These are phyloP conservation scores for Paracanthobrama guichenoti DNA, from an alignment of 2,113 vertebrate genomes.

Conservation along the genomic window DNA sequence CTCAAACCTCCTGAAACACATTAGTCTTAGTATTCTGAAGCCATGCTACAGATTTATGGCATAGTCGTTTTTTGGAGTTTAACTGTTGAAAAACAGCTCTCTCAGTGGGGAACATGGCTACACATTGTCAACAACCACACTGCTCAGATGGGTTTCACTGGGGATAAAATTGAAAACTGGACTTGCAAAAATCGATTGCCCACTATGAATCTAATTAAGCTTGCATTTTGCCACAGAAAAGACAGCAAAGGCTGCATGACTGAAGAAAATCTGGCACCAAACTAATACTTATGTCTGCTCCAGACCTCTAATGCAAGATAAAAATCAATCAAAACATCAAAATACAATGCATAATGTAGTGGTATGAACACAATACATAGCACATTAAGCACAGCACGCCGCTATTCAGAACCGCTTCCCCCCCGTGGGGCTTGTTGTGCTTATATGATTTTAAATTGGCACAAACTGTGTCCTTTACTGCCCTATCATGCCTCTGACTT, in stretches of 20 bases:
- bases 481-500: slow-evolving; percentile 18
- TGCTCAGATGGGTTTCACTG: neutral
- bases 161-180: neutral
- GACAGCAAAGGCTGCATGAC: neutral
- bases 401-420: neutral
- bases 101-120: neutral
- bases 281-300: neutral
- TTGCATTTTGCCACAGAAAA: neutral
- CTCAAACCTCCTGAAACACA: too few relatives aligned
- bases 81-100: neutral
- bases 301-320: neutral
- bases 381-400: neutral
- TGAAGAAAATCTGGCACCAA: neutral
- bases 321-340: neutral
- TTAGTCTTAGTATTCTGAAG: too few relatives aligned
- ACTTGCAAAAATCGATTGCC: slow-evolving; percentile 33
- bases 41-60: too few relatives aligned
- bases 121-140: neutral
- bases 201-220: slow-evolving; percentile 1
- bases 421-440: neutral
- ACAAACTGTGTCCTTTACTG: slow-evolving; percentile 29
- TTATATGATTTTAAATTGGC: slow-evolving; percentile 39
- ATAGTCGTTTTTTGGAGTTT: neutral
- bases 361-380: neutral
- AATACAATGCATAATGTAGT: neutral